Percentiles rank a stretch among this genome's conserved stretches.
phyloP scores from a whole-genome alignment of 2,113 vertebrate species.

The Camelus bactrianus region DNA sequence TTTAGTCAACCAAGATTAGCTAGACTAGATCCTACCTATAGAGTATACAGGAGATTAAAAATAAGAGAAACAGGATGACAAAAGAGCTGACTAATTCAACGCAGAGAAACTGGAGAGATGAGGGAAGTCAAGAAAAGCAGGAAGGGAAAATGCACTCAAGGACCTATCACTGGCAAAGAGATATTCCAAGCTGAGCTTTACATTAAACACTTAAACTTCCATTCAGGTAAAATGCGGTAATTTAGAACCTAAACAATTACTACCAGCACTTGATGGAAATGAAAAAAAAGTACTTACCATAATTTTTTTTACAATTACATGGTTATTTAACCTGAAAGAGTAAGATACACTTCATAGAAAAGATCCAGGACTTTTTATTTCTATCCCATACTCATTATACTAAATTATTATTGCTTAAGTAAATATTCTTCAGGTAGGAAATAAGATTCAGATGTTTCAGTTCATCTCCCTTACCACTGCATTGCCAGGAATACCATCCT shows the following conservation, averaged over 20 bases:
- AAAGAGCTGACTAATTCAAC: slow-evolving; percentile 13
- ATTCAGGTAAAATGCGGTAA: slow-evolving; percentile 42
- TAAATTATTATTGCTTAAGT: slow-evolving; percentile 48
- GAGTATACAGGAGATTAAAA: slow-evolving; percentile 17
- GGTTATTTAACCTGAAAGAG: slow-evolving; percentile 31
- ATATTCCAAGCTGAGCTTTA: background rate
- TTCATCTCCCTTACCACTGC: slow-evolving; percentile 34
- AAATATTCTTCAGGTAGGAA: slow-evolving; percentile 54
- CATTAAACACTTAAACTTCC: slow-evolving; percentile 23
- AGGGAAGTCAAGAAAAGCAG: background rate
- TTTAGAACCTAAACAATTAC: slow-evolving; percentile 48
- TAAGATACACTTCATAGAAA: slow-evolving; percentile 41
- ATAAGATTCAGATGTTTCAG: slow-evolving; percentile 34
- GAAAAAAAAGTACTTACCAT: slow-evolving; percentile 48
- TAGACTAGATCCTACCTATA: background rate
- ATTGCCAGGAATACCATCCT: slow-evolving; percentile 11
- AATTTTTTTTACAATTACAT: slow-evolving; percentile 58
- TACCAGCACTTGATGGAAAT: background rate
- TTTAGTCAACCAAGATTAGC: slow-evolving; percentile 18
- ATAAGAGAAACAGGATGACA: background rate
- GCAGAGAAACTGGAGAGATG: background rate
- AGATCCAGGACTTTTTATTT: slow-evolving; percentile 22
- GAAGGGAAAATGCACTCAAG: background rate
- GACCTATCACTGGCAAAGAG: background rate
- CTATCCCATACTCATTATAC: slow-evolving; percentile 26